These are phyloP conservation scores for Pterostichus madidus DNA, from an alignment of 2,888 invertebrate species.

Conservation along the genomic window DNA sequence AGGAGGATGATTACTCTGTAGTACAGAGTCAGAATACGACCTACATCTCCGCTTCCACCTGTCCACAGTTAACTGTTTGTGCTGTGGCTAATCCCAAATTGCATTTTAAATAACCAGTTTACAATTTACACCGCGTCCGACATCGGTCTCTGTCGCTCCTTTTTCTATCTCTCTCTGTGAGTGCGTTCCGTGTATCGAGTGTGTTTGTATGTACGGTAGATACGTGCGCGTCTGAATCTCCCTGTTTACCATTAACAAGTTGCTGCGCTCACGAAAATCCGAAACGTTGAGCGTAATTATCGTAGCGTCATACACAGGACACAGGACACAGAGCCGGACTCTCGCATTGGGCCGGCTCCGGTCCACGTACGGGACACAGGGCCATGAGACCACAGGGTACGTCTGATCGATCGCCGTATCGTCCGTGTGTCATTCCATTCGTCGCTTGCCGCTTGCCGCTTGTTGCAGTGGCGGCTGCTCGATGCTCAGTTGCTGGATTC, in stretches of 20 bases:
- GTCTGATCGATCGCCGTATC: slow-evolving; percentile 10
- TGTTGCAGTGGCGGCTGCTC: slow-evolving; percentile 28
- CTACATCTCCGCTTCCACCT: slow-evolving; percentile 11
- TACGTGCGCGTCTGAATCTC: background rate
- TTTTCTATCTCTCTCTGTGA: slow-evolving; percentile 7
- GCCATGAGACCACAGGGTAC: slow-evolving; percentile 16
- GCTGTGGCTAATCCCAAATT: slow-evolving; percentile 64
- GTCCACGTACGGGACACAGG: slow-evolving; percentile 33
- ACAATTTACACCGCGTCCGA: slow-evolving; percentile 46
- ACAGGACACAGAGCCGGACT: background rate
- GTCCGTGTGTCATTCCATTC: slow-evolving; percentile 33
- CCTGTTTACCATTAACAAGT: slow-evolving; percentile 57
- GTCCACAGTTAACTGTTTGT: slow-evolving; percentile 56
- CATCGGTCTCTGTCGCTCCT: background rate
- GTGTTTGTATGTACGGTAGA: slow-evolving; percentile 16
- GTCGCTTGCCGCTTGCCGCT: slow-evolving; percentile 53
- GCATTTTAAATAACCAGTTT: slow-evolving; percentile 68
- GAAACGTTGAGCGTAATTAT: slow-evolving; percentile 52
- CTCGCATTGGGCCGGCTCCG: slow-evolving; percentile 1
- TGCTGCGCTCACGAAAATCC: slow-evolving; percentile 55
- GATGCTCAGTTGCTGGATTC: slow-evolving; percentile 21
- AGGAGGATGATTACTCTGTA: slow-evolving; percentile 18
- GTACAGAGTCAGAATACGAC: background rate
- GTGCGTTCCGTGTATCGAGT: slow-evolving; percentile 5
- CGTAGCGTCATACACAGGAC: slow-evolving; percentile 20